Percentiles rank a stretch among this genome's conserved stretches.
phyloP scores from a whole-genome alignment of 2,888 invertebrate genomes.

The Chrysotoxum bicinctum region DNA sequence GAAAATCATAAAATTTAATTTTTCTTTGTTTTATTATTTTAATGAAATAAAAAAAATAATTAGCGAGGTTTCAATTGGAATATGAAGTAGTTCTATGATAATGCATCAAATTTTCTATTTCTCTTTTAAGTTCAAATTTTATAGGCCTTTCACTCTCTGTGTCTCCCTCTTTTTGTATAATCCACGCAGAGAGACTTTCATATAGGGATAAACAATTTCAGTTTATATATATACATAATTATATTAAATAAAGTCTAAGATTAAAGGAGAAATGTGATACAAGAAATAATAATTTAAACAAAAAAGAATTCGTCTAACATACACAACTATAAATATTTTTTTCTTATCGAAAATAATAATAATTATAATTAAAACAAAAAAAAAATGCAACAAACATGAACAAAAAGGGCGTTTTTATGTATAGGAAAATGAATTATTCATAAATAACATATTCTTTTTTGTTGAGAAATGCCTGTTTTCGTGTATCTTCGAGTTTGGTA shows the following conservation, averaged over 20 bases:
- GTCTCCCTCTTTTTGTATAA: not conserved
- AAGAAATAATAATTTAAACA: conserved; percentile 67
- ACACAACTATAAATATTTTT: conserved; percentile 59
- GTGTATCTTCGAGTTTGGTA: conserved; percentile 67
- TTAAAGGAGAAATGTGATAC: conserved; percentile 6
- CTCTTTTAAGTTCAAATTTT: conserved; percentile 3
- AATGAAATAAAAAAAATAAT: conserved; percentile 56
- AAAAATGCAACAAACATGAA: conserved; percentile 31
- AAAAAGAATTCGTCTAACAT: conserved; percentile 69
- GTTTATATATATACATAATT: not conserved
- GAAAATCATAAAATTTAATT: conserved; percentile 55
- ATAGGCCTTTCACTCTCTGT: not conserved
- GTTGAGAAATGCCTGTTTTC: conserved; percentile 69
- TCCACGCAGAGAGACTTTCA: conserved; percentile 38
- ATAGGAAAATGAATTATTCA: conserved; percentile 48
- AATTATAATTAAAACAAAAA: conserved; percentile 3
- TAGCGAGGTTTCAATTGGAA: conserved; percentile 72
- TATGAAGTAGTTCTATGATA: conserved; percentile 57
- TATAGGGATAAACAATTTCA: conserved; percentile 33
- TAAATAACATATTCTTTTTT: conserved; percentile 22
- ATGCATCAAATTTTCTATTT: conserved; percentile 59
- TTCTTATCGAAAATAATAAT: conserved; percentile 31
- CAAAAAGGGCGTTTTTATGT: conserved; percentile 30
- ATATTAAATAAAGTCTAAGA: conserved; percentile 35
- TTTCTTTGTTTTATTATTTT: conserved; percentile 34